Conservation (phyloP, 2,113 vertebrate genomes). For the Zonotrichia leucophrys region DNA sequence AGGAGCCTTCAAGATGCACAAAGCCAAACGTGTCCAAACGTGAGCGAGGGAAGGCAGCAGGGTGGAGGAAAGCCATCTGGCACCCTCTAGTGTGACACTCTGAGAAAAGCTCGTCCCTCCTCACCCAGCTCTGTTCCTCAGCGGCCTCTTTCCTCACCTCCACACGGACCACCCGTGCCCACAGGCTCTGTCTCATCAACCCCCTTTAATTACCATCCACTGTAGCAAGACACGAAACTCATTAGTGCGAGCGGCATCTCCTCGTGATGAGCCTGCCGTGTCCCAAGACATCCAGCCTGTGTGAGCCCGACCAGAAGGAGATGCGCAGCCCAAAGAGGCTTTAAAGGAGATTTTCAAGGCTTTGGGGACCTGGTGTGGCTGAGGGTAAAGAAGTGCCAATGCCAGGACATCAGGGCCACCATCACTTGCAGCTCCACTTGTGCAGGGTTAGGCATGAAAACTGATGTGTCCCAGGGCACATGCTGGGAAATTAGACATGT, state of each 20-base stretch:
- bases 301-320: background rate
- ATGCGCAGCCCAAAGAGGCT: fast-evolving
- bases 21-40: background rate
- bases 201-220: background rate
- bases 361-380: background rate
- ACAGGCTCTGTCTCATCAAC: background rate
- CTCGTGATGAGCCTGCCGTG: background rate
- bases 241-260: background rate
- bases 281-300: background rate
- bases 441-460: background rate
- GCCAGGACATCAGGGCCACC: background rate
- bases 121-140: background rate
- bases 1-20: background rate
- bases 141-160: background rate
- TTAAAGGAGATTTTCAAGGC: background rate
- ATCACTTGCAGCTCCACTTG: fast-evolving
- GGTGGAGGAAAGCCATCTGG: slow-evolving; percentile 46
- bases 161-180: background rate
- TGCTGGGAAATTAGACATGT: fast-evolving
- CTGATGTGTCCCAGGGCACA: fast-evolving
- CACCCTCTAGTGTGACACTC: slow-evolving; percentile 61
- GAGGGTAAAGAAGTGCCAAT: background rate
- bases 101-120: background rate
- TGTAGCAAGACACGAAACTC: background rate
- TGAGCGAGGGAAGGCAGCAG: background rate